phyloP scores from a whole-genome alignment of 2,888 invertebrate genomes.

The Cataglyphis livida region DNA sequence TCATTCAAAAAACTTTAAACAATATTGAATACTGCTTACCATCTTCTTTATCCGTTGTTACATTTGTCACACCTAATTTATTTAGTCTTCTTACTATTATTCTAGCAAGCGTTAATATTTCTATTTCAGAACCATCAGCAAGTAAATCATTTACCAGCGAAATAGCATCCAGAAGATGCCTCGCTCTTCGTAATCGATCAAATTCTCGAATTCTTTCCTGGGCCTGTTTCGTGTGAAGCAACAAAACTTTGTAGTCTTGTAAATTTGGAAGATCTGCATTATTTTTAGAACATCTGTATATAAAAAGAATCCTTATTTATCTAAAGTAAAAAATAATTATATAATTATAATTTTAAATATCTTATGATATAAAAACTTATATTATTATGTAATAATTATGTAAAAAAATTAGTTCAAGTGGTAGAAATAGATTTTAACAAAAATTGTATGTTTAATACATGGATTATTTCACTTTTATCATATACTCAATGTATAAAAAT shows the following conservation, averaged over 20 bases:
- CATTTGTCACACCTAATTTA: slow-evolving; percentile 73
- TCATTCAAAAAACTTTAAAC: not conserved
- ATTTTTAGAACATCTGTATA: slow-evolving; percentile 67
- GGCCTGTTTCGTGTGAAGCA: slow-evolving; percentile 79
- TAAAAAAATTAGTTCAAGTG: not conserved
- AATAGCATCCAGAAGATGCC: slow-evolving; percentile 81
- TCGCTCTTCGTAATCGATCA: slow-evolving; percentile 78
- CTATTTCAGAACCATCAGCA: slow-evolving; percentile 89
- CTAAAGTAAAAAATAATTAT: slow-evolving; percentile 5
- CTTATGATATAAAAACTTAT: not conserved
- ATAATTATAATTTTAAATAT: not conserved
- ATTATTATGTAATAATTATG: not conserved
- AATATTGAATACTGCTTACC: slow-evolving; percentile 34
- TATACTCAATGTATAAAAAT: not conserved
- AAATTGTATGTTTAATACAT: not conserved
- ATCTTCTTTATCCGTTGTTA: slow-evolving; percentile 46
- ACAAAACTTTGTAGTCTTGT: slow-evolving; percentile 69
- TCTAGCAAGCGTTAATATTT: slow-evolving; percentile 90
- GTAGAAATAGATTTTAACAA: not conserved
- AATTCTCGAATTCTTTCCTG: slow-evolving; percentile 81
- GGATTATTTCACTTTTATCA: not conserved
- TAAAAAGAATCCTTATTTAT: slow-evolving; percentile 50
- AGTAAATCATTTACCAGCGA: slow-evolving; percentile 86
- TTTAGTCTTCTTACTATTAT: slow-evolving; percentile 90
- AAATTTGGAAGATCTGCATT: slow-evolving; percentile 46